Conservation (phyloP, 2,888 invertebrate species). For the Sacculina carcini region DNA sequence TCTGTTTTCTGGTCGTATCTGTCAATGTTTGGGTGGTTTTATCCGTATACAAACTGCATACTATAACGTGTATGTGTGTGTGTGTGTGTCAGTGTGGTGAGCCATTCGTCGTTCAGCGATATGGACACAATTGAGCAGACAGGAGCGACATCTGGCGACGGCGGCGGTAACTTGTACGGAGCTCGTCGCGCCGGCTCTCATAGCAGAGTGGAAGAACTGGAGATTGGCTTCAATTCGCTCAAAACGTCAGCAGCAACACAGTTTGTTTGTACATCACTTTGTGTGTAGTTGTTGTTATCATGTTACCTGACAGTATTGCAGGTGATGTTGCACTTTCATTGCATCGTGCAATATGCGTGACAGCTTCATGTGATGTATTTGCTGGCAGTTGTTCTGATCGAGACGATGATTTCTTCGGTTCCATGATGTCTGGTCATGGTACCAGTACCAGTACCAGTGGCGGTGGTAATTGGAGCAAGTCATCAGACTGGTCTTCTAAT, state of each 20-base stretch:
- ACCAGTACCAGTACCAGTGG: too few species aligned
- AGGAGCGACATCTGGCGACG: constrained; percentile 15
- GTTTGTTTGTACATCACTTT: not conserved
- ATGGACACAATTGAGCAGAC: constrained; percentile 76
- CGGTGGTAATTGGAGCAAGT: too few species aligned
- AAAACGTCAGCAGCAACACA: not conserved
- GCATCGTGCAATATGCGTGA: not conserved
- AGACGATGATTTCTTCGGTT: constrained; percentile 9
- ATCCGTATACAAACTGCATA: too few species aligned
- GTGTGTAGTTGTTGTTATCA: too few species aligned
- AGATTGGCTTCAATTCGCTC: constrained; percentile 12
- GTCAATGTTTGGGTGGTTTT: too few species aligned
- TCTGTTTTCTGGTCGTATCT: too few species aligned
- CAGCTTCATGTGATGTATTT: too few species aligned
- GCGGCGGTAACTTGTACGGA: constrained; percentile 6
- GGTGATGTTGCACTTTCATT: not conserved
- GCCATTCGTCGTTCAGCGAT: constrained; percentile 64
- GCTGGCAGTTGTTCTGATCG: too few species aligned
- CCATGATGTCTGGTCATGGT: not conserved
- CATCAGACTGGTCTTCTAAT: too few species aligned
- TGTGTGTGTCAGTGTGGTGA: constrained; percentile 29
- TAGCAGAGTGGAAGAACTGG: constrained; percentile 23
- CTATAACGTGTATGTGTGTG: too few species aligned
- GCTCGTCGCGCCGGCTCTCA: constrained; percentile 15
- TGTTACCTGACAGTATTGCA: not conserved